Base-by-base conservation (phyloP, 2,113 vertebrate genomes). In the Phoxinus phoxinus region DNA sequence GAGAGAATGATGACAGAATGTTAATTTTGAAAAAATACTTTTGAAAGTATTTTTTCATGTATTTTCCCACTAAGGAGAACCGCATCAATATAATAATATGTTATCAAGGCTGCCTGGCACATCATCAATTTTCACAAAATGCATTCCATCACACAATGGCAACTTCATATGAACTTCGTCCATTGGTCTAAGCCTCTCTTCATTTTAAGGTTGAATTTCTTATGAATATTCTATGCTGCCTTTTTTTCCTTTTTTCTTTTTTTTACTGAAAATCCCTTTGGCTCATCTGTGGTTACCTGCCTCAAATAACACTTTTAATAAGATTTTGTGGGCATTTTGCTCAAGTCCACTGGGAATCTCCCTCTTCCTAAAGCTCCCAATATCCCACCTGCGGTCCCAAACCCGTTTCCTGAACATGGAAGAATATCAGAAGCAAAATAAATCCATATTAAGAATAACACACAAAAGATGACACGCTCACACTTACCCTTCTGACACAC, bases 401-500 rank as follows among this genome's bases (percentile, higher is more conserved):
- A 13, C 63, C 69, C 25, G n/a, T 75, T 30, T 74, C 56, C 37
- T 48, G 15, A 25, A 27, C 69, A 8, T 78, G 89, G 91, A 93
- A 90, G 89, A 89, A 91, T 93, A 93, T 91, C 91, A 93, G 90
- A 90, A 84, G 92, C 92, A 90, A 94, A 90, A 93, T 89, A 89
- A 92, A 88, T 85, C 87, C 89, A 92, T 83, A 88, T 90, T 88
- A 87, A 89, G 89, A 93, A 93, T 92, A 92, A 91, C 90, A 92
- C 91, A 94, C 93, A 93, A 89, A 93, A 67, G 86, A 91, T 79
- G 86, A 89, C 96, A 95, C 90, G 90, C 93, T 92, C 89, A 91
- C 89, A 93, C 89, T 92, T 85, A 83, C n/a, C 51, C 32, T 83
- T 84, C 83, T 27, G 85, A 67, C 63, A 83, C 83, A 65, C 21